Base-by-base conservation (phyloP, 1,140 invertebrate species). In the Atta colombica region DNA sequence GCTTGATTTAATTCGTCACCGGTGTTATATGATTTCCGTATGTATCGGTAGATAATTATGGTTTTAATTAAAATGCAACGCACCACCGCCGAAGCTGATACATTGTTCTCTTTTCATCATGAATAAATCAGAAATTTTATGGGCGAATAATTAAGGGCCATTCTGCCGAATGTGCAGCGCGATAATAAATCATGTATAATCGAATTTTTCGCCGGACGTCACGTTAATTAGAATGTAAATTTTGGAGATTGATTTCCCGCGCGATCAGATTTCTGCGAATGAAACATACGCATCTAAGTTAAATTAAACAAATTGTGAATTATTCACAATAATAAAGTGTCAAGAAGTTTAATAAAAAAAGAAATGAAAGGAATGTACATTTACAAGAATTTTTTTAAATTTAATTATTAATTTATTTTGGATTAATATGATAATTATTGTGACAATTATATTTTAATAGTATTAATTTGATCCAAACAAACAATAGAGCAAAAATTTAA, bases 201-300 rank as follows among this genome's bases (percentile, higher is more conserved):
- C 55, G 69, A 84, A 63, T 74, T 84, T 84, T 74, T 61, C 55
- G n/a, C 28, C 55, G 28, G 53, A 82, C 68, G 39, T 82, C 80
- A 75, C 58, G 25, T 84, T 84, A 84, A 84, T 84, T 84, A 84
- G 58, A 58, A 84, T 75, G 80, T 84, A 84, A 84, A 84, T 84
- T 84, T 81, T 21, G n/a, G 8, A 31, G 39, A 84, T 84, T 74
- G 69, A 84, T 84, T 74, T 63, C 31, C n/a, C 12, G 55, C 18
- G 8, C 69, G 18, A 84, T 75, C 71, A 61, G 28, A 51, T 84
- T 35, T 51, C 25, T 12, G 14, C 2, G 31, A 58, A 16, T 18
- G 0, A 18, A 81, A 71, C 35, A 18, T 49, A 49, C 7, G 49
- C 77, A 12, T 21, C 14, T 35, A 81, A 55, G n/a, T 28, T 58